Evolutionary conservation across 2,113 vertebrate species (phyloP), one percentile per base, ranked within the genome.

Genomic region (Atrichornis clamosus): DNA sequence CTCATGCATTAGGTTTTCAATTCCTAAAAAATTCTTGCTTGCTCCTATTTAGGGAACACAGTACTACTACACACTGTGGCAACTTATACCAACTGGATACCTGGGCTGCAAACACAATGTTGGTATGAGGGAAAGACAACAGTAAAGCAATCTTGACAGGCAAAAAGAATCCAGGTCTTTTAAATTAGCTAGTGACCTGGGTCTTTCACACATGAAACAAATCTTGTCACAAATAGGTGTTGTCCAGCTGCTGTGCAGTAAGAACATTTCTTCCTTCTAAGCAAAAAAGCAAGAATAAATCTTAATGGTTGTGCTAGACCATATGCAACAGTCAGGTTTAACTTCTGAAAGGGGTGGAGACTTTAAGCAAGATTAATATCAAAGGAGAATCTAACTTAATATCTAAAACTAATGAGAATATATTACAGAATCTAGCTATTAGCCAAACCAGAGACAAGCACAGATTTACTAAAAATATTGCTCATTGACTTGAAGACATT

Each of bases 371-470:
- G 10, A 88, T 62, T 33, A 60, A 50, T 67, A 68, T 13, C 14
- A 87, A 39, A 14, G 6, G 18, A 72, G 16, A 87, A 39, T 18
- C 17, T 39, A 62, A 78, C 7, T 50, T 17, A 3, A 5, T 58
- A 32, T 35, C 5, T 77, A 65, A 84, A 84, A 42, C 55, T 70
- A 78, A 39, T 23, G 11, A 73, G 15, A 90, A 22, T 15, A 7
- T 23, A 53, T 27, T 27, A 89, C 15, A 77, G 26, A 92, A 58
- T 50, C 28, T 55, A 95, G 39, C 59, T 85, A 91, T 84, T 80
- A 93, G 72, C 32, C 88, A 94, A 70, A 95, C n/a, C 87, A 95
- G 79, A 90, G 18, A 67, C 64, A 90, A 60, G 85, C 49, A 89
- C 13, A 37, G 87, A 41, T 90, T 96, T 90, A 94, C 64, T 52